These are phyloP conservation scores for Pan paniscus DNA, from an alignment of 2,113 vertebrate genomes.

Conservation along the genomic window DNA sequence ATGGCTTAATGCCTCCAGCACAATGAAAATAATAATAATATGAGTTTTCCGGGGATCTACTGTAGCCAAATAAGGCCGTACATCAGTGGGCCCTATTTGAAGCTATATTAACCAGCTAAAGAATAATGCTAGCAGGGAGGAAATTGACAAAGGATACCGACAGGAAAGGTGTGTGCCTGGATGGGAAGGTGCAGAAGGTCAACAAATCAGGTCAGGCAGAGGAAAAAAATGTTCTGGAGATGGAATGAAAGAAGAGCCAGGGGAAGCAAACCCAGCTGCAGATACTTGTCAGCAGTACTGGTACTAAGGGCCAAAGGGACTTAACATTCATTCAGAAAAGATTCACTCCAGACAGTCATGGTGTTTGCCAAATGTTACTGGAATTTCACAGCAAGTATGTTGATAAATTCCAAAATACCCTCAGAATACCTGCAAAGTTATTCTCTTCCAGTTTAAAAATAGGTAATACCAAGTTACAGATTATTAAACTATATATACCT, in stretches of 20 bases:
- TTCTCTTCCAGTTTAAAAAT: background rate
- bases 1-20: slow-evolving; percentile 8
- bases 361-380: background rate
- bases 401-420: background rate
- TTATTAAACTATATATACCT: background rate
- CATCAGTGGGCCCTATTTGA: slow-evolving; percentile 46
- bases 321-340: background rate
- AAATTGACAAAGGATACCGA: background rate
- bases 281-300: background rate
- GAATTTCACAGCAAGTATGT: background rate
- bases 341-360: background rate
- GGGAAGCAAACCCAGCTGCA: background rate
- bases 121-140: background rate
- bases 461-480: background rate
- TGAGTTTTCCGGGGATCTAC: slow-evolving; percentile 20
- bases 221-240: background rate
- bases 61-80: background rate
- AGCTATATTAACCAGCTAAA: background rate
- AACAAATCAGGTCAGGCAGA: background rate
- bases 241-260: background rate
- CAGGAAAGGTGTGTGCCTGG: background rate
- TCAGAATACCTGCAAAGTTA: background rate
- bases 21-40: slow-evolving; percentile 52
- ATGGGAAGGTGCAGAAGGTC: background rate
- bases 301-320: background rate